Evolutionary conservation across 64 coral and sea anemone genomes (phyloP).

Genomic region (Anthopleura sola): DNA sequence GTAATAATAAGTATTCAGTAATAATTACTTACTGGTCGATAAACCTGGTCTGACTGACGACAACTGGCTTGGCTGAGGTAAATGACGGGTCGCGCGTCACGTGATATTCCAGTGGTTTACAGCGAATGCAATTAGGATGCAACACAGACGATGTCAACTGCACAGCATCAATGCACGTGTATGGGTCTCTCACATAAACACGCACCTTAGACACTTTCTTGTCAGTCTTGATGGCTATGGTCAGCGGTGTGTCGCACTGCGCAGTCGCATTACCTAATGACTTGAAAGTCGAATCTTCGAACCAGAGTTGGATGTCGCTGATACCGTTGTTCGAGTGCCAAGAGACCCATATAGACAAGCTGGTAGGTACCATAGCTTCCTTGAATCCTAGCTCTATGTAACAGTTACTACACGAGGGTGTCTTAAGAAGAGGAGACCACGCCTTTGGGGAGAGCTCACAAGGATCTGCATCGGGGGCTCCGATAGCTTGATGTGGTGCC

Average conservation of each 20-base stretch:
- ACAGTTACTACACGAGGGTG: constrained; percentile 17
- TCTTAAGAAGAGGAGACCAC: constrained; percentile 35
- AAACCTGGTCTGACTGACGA: constrained; percentile 52
- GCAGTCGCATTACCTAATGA: constrained; percentile 83
- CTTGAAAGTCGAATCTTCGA: constrained; percentile 42
- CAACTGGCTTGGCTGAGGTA: constrained; percentile 2
- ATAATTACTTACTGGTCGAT: constrained; percentile 71
- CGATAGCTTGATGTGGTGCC: constrained; percentile 80
- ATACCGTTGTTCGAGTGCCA: constrained; percentile 59
- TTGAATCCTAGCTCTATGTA: constrained; percentile 90
- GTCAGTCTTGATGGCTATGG: constrained; percentile 58
- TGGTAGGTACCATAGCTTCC: constrained; percentile 71
- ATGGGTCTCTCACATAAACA: constrained; percentile 43
- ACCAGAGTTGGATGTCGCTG: constrained; percentile 66
- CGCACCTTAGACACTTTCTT: constrained; percentile 77
- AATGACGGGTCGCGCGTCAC: constrained; percentile 80
- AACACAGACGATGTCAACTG: constrained; percentile 83
- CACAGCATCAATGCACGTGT: constrained; percentile 78
- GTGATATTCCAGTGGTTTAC: constrained; percentile 59
- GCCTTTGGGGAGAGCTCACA: constrained; percentile 40
- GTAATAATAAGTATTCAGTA: no score
- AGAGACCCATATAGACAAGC: constrained; percentile 71
- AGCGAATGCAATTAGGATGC: constrained; percentile 90
- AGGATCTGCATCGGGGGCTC: constrained; percentile 66
- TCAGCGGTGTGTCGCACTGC: constrained; percentile 86